Conservation (phyloP, 2,797 vertebrate species). For the Malurus splendens region DNA sequence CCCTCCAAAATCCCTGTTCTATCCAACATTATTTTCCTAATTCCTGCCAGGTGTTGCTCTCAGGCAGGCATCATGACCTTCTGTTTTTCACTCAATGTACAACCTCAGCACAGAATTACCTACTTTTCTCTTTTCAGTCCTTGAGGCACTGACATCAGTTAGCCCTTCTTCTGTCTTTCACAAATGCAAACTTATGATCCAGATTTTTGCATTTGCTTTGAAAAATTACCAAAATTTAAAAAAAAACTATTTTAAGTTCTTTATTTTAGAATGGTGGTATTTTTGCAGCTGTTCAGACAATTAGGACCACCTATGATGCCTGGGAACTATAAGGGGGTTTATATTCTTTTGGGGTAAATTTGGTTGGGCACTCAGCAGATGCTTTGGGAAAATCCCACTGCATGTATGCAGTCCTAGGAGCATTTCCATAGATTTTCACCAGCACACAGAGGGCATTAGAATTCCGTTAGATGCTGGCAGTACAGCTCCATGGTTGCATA, state of each 20-base stretch:
- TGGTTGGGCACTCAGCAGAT: background rate
- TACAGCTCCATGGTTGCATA: background rate
- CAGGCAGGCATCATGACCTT: background rate
- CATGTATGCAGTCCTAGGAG: background rate
- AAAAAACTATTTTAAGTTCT: background rate
- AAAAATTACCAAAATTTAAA: background rate
- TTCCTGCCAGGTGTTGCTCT: background rate
- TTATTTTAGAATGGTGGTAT: background rate
- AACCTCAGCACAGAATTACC: background rate
- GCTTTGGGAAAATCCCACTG: background rate
- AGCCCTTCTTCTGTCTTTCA: background rate
- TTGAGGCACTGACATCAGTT: background rate
- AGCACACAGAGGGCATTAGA: background rate
- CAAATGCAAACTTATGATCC: background rate
- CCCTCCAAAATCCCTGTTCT: background rate
- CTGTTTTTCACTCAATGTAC: background rate
- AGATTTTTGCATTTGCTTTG: background rate
- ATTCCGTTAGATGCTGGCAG: background rate
- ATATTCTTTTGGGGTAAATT: background rate
- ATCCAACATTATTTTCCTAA: background rate
- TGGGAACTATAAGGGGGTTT: fast-evolving
- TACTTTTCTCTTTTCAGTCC: background rate
- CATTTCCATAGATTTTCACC: background rate
- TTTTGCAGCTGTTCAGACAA: fast-evolving
- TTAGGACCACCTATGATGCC: background rate